Base-by-base conservation (phyloP, 30 jellyfish, hydroid and myxozoan genomes). In the Pelagia noctiluca region DNA sequence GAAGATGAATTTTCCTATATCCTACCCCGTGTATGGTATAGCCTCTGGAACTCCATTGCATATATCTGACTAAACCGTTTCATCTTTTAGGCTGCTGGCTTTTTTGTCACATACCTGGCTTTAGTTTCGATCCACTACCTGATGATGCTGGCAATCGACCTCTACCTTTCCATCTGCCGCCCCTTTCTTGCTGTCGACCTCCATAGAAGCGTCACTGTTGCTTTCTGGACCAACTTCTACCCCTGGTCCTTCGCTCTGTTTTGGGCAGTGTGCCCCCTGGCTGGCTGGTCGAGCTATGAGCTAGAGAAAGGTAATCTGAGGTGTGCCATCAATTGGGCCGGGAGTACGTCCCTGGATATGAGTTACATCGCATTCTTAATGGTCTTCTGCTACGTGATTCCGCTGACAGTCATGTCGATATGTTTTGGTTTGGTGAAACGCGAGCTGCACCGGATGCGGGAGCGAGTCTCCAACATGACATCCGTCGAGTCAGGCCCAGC, bases 271-370 rank as follows among this genome's bases (percentile, higher is more conserved):
- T 11, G 37, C 28, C 97, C 97, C n/a, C 25, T 88, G 24, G 13
- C 63, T n/a, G 97, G 97, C 37, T 88, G 97, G 97, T 80, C 93
- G 19, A 68, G 89, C 87, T 88, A 88, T 60, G 86, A 75, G 10
- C 60, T 53, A 37, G 97, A 88, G 35, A 75, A 42, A 46, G 93
- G 71, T 54, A 35, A 48, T 0, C 64, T 88, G 18, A 85, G 97
- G 29, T 88, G 97, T 50, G 80, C 97, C 11, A 75, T 88, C 52
- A 66, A 80, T 66, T 80, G 97, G 97, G 65, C 61, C 16, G 97
- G 78, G 48, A 53, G 50, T 30, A 21, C 82, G 11, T 19, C 52
- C 10, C 62, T 50, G 0, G 86, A 75, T 78, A 49, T 48, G 63
- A 52, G 79, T 28, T 88, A 88, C 86, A 71, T 80, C 12, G 86